phyloP scores from a whole-genome alignment of 2,888 invertebrate genomes.

The Erebia palarica region DNA sequence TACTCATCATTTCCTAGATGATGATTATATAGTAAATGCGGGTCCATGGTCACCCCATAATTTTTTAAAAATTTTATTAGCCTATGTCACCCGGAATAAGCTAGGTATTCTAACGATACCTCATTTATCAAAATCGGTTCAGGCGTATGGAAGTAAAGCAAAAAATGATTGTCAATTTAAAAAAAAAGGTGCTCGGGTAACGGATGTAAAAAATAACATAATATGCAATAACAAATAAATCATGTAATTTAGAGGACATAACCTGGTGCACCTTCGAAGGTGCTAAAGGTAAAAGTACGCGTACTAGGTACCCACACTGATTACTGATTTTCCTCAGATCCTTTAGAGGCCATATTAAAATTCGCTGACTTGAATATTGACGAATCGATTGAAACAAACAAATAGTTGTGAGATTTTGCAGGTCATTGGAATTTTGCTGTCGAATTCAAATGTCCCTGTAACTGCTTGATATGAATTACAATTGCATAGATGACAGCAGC shows the following conservation, averaged over 20 bases:
- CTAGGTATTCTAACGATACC: no score
- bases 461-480: constrained; percentile 14
- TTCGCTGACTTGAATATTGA: constrained; percentile 29
- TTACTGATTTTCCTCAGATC: constrained; percentile 24
- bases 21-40: no score
- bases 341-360: constrained; percentile 21
- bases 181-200: no score
- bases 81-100: no score
- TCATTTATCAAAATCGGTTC: no score
- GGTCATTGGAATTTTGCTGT: constrained; percentile 22
- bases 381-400: constrained; percentile 22
- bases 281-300: constrained; percentile 21
- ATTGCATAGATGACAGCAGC: constrained; percentile 1
- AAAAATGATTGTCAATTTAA: no score
- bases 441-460: constrained; percentile 21
- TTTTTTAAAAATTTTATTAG: no score
- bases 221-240: constrained; percentile 5
- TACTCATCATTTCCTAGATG: no score
- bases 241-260: constrained; percentile 13
- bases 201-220: no score
- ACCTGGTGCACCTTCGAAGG: constrained; percentile 20
- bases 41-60: no score
- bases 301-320: constrained; percentile 2
- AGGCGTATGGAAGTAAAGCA: no score
- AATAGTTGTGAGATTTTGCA: constrained; percentile 18